phyloP scores from a whole-genome alignment of 2,797 vertebrate genomes.

The Propithecus perrieri region DNA sequence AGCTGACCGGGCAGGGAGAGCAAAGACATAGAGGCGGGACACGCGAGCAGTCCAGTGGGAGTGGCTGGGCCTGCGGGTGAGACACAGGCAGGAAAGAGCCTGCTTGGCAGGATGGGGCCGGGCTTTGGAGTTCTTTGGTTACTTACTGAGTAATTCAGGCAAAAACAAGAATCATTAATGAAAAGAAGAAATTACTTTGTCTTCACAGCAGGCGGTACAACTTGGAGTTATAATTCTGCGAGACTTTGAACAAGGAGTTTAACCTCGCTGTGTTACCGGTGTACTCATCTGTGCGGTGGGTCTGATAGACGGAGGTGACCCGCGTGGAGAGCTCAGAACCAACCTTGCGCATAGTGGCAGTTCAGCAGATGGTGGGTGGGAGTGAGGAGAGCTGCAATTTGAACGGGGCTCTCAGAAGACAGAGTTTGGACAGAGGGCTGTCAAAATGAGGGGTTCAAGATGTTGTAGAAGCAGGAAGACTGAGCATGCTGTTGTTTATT shows the following conservation, averaged over 20 bases:
- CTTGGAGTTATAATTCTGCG: not conserved
- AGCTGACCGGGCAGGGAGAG: not conserved
- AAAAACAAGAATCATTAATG: not conserved
- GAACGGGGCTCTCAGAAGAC: not conserved
- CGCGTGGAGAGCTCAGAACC: not conserved
- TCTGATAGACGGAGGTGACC: not conserved
- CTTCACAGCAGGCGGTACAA: not conserved
- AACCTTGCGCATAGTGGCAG: not conserved
- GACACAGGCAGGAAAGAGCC: not conserved
- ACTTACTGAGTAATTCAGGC: not conserved
- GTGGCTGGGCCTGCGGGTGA: not conserved
- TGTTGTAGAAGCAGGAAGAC: not conserved
- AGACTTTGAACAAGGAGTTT: not conserved
- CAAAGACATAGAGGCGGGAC: not conserved
- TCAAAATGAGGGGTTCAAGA: not conserved
- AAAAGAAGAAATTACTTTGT: not conserved
- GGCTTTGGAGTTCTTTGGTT: not conserved
- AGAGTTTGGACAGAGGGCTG: not conserved
- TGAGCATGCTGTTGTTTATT: not conserved
- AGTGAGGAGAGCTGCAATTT: not conserved
- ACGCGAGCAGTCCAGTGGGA: not conserved
- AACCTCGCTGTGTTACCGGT: not conserved
- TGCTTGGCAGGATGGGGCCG: not conserved
- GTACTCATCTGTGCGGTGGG: not conserved
- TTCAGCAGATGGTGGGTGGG: not conserved